Evolutionary conservation across 1,140 invertebrate genomes (phyloP).

Genomic region (Pectinophora gossypiella): DNA sequence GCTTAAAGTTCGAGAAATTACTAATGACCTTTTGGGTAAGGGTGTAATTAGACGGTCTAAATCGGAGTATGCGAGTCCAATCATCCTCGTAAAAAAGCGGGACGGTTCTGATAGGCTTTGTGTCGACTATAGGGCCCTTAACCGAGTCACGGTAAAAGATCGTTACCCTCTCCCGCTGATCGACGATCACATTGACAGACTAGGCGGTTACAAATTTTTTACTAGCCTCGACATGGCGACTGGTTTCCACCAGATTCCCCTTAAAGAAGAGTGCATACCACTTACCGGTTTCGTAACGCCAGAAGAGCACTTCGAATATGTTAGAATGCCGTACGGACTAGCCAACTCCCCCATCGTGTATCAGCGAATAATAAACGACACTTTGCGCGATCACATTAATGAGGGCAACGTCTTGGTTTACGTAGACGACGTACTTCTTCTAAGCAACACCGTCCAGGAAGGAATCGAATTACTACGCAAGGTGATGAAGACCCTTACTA

Average conservation of each 20-base stretch:
- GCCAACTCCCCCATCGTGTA: not conserved
- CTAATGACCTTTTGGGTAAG: not conserved
- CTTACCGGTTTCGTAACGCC: not conserved
- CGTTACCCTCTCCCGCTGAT: not conserved
- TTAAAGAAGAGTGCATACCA: not conserved
- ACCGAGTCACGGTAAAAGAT: not conserved
- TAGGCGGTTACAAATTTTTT: not conserved
- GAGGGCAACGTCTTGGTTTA: not conserved
- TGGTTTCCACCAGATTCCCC: not conserved
- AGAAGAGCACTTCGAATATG: not conserved
- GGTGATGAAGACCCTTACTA: not conserved
- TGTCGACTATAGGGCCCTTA: not conserved
- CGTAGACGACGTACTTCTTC: not conserved
- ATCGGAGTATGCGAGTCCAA: not conserved
- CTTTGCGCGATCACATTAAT: not conserved
- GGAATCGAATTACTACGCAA: not conserved
- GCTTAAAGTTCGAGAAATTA: not conserved
- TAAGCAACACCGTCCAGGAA: not conserved
- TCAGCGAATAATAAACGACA: not conserved
- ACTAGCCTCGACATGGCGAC: not conserved
- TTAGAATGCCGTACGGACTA: not conserved
- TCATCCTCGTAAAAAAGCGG: not conserved
- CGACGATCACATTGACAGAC: not conserved
- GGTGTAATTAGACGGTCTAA: not conserved
- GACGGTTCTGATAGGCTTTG: not conserved